These are phyloP conservation scores for Leptinotarsa rubiginosa DNA, from an alignment of 2,888 invertebrate species.

Conservation along the genomic window DNA sequence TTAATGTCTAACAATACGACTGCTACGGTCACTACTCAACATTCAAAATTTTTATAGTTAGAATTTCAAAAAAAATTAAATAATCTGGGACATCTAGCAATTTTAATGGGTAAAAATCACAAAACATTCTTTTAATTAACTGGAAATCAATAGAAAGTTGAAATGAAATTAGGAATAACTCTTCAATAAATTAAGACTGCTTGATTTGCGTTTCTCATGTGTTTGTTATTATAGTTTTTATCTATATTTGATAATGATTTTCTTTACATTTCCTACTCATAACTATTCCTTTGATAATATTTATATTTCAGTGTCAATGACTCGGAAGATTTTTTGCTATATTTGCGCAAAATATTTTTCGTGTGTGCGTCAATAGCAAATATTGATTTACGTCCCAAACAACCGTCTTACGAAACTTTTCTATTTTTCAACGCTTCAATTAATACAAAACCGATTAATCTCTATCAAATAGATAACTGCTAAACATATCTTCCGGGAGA, in stretches of 20 bases:
- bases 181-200: background rate
- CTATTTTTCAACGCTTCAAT: constrained; percentile 11
- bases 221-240: constrained; percentile 19
- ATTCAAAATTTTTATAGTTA: too few species aligned
- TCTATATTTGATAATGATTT: constrained; percentile 12
- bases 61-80: too few species aligned
- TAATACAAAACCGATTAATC: background rate
- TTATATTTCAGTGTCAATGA: constrained; percentile 40
- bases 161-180: background rate
- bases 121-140: too few species aligned
- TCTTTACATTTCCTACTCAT: background rate
- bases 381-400: background rate
- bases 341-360: constrained; percentile 30
- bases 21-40: too few species aligned
- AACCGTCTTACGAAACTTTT: constrained; percentile 4
- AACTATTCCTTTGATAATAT: constrained; percentile 30
- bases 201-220: background rate
- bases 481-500: constrained; percentile 6
- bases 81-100: too few species aligned
- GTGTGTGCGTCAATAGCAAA: background rate
- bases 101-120: too few species aligned
- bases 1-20: too few species aligned
- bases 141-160: too few species aligned
- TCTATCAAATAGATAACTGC: background rate
- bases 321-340: constrained; percentile 28